Conservation (phyloP, 1,140 invertebrate species). For the Sesamia nonagrioides region DNA sequence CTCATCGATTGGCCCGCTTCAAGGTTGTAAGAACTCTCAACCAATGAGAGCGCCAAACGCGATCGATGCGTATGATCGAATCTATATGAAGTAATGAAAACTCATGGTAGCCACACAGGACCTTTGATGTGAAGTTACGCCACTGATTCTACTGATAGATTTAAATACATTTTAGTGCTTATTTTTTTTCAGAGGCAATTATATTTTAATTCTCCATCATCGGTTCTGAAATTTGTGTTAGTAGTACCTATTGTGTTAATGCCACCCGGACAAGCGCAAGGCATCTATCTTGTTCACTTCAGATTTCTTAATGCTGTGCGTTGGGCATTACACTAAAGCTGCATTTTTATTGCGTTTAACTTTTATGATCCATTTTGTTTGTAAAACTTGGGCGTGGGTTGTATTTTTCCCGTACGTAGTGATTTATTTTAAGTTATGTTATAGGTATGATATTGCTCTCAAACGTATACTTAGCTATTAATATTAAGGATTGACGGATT, state of each 20-base stretch:
- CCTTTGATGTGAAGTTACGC: too few relatives aligned
- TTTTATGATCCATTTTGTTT: slow-evolving; percentile 33
- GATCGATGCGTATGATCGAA: too few relatives aligned
- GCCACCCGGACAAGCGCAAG: neutral
- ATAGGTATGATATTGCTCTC: slow-evolving; percentile 38
- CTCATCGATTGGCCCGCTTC: too few relatives aligned
- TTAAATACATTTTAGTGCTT: slow-evolving; percentile 28
- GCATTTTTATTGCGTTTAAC: slow-evolving; percentile 30
- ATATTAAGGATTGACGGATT: neutral
- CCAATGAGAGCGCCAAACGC: too few relatives aligned
- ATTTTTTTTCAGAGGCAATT: slow-evolving; percentile 26
- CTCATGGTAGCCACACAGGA: too few relatives aligned
- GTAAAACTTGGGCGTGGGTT: slow-evolving; percentile 26
- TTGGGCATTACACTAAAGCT: slow-evolving; percentile 6
- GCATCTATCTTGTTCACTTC: neutral
- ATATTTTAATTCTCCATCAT: slow-evolving; percentile 29
- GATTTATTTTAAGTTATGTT: slow-evolving; percentile 31
- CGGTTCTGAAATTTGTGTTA: slow-evolving; percentile 19
- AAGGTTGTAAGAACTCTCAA: too few relatives aligned
- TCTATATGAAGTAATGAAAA: too few relatives aligned
- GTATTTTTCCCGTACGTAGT: slow-evolving; percentile 28
- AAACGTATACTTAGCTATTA: slow-evolving; percentile 15
- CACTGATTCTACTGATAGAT: neutral
- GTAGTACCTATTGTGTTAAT: slow-evolving; percentile 30
- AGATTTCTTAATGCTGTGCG: slow-evolving; percentile 13